Base-by-base conservation (phyloP, 2,888 invertebrate species). In the Choreutis nemorana region DNA sequence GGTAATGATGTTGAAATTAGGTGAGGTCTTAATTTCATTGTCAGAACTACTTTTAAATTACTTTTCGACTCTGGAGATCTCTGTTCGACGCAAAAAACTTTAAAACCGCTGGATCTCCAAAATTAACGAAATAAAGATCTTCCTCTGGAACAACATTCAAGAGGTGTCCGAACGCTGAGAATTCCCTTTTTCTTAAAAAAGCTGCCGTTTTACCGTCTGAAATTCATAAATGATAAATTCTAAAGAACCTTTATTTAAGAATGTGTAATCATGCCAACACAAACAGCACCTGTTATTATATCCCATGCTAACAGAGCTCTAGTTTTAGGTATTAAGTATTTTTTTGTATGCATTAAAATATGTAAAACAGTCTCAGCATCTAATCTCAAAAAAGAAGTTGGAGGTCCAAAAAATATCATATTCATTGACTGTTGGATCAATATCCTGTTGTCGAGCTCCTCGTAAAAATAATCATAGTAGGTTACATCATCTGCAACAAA, bases 121-220 rank as follows among this genome's bases (percentile, higher is more conserved):
- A 75, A 45, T 78, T 75, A 2, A 54, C 55, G 34, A 70, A 64
- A 35, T 72, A 78, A 15, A 78, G 53, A 44, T 78, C 78, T 51
- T 78, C 77, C 45, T 78, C 77, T 1, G 77, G 75, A 3, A 78
- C 45, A 5, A 51, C 46, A 36, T 72, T 65, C 23, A 78, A 45
- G 15, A 78, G 52, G 20, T 41, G 35, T 15, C 58, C 71, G 37
- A 78, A 68, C 2, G 77, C 75, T 32, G 63, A 39, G 36, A 43
- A 63, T 32, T 75, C 77, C 20, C 77, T 55, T 1, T 70, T 70
- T 51, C 70, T 71, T 35, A 78, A 42, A 46, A 48, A 73, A 18
- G 71, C 67, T 18, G 73, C 58, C 4, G 73, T 71, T 60, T 72
- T 72, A 0, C 77, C 77, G 50, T 78, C 77, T 77, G 36, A 9